Percentiles rank a stretch among this genome's conserved stretches.
Conservation (phyloP, 2,113 vertebrate genomes). For the Pangasianodon hypophthalmus region DNA sequence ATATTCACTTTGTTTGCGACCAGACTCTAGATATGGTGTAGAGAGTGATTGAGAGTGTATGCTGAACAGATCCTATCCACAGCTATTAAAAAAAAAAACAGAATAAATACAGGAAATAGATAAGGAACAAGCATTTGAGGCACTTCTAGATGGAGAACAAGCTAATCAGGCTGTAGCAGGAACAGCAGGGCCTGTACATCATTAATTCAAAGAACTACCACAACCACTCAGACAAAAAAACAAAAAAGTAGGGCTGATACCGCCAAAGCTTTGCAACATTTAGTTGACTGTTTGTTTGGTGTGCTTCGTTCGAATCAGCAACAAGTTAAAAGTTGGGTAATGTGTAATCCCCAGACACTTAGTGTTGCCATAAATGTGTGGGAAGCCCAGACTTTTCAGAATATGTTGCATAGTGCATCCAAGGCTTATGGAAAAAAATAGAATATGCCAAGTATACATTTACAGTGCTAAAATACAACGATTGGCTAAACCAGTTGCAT, state of each 20-base stretch:
- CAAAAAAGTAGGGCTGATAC: background rate
- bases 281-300: background rate
- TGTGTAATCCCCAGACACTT: background rate
- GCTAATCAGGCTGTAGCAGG: background rate
- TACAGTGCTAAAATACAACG: constrained; percentile 10
- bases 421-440: background rate
- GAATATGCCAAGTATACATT: background rate
- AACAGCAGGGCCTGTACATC: background rate
- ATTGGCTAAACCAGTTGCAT: background rate
- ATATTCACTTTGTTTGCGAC: background rate
- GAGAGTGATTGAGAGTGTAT: background rate
- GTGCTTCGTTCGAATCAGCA: background rate
- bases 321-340: background rate
- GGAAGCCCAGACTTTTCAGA: background rate
- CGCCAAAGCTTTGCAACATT: background rate
- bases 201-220: background rate
- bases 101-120: background rate
- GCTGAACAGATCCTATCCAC: background rate
- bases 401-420: background rate
- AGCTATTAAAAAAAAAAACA: background rate
- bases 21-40: background rate
- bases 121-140: background rate
- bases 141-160: background rate
- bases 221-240: background rate
- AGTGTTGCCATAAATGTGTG: constrained; percentile 20